These are phyloP conservation scores for Nebria brevicollis DNA, from an alignment of 2,888 invertebrate species.

Conservation along the genomic window DNA sequence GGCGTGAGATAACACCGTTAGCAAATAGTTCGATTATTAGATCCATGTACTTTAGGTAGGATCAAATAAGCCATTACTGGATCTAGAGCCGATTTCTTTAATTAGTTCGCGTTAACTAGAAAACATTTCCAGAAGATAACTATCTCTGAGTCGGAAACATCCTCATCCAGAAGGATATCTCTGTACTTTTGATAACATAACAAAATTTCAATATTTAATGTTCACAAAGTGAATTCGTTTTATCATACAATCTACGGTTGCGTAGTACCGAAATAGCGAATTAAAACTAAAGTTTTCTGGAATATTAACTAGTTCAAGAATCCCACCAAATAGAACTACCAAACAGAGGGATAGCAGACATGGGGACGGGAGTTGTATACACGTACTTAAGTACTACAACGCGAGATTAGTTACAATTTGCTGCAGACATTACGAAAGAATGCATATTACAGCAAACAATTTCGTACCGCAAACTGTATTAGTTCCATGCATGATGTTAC, in stretches of 20 bases:
- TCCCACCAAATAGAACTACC: neutral
- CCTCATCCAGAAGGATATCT: no score
- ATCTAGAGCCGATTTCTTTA: no score
- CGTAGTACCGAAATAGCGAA: neutral
- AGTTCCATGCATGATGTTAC: constrained; percentile 41
- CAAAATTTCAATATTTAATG: no score
- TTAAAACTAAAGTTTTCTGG: neutral
- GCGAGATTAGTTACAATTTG: constrained; percentile 45
- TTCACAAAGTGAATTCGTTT: no score
- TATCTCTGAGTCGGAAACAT: no score
- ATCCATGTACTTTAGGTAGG: no score
- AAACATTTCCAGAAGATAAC: no score
- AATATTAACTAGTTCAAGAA: neutral
- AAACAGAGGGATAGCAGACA: neutral
- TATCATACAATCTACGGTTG: neutral
- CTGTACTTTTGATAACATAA: no score
- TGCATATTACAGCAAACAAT: constrained; percentile 46
- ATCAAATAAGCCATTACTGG: no score
- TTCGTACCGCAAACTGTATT: constrained; percentile 45
- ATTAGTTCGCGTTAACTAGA: no score
- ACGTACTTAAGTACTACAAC: neutral
- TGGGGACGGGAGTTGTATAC: neutral
- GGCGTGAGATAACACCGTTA: no score
- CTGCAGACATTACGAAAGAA: constrained; percentile 44
- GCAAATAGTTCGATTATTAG: no score